Evolutionary conservation across 1,140 invertebrate genomes (phyloP), one percentile per base, ranked within the genome.

Genomic region (Nebria ingens): DNA sequence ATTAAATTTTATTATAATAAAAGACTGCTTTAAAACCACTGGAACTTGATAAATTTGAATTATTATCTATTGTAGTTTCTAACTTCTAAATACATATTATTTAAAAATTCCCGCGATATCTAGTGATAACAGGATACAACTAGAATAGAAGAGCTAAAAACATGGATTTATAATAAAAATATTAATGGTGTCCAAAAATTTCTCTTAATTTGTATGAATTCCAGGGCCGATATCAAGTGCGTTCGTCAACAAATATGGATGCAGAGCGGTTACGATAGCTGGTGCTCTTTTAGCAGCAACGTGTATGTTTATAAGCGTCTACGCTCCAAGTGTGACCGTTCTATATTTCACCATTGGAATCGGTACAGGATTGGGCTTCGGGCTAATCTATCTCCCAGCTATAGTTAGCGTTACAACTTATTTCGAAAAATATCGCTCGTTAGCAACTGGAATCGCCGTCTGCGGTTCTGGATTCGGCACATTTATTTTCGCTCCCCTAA

Each of bases 371-470:
- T 74, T 96, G 21, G 93, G 94, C 11, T 91, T 96, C 62, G 94
- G 93, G 1, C 79, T 97, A 59, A 93, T 97, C 58, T 97, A 96
- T 68, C 75, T 97, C 21, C 93, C 93, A 1, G 92, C 93, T 49
- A 96, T 97, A 55, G 92, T 96, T 20, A 91, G 88, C 67, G 93
- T 97, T 4, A 93, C 92, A 2, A 89, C 86, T 56, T 97, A 96
- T 76, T 98, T 97, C 65, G 93, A 97, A 62, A 85, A 87, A 61
- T 86, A 85, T 59, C 78, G 93, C 53, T 93, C 93, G 2, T 76
- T 97, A 57, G 93, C 93, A 1, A 97, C 93, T 1, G 87, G 88
- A 1, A 94, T 98, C 20, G 93, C 93, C 0, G 93, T 97, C 0
- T 96, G 93, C 64, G 94, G 93, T 2, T 94, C 92, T 2, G 91